Conservation (phyloP, 2,113 vertebrate genomes). For the Catharus minimus region DNA sequence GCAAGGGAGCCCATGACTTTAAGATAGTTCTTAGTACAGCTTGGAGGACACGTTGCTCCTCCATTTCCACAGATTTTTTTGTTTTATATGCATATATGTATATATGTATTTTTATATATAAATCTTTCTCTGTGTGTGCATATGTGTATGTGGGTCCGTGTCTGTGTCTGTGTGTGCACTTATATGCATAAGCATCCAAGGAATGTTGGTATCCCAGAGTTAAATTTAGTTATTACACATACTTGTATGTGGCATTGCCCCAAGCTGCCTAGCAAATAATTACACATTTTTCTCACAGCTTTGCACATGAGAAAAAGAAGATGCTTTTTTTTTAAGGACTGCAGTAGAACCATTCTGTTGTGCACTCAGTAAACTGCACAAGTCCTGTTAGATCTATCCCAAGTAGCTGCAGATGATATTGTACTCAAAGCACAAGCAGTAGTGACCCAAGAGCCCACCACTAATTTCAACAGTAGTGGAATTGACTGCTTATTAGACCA, state of each 20-base stretch:
- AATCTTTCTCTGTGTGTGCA: no score
- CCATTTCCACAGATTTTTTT: neutral
- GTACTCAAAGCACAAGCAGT: neutral
- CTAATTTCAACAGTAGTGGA: neutral
- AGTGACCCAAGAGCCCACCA: neutral
- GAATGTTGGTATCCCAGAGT: neutral
- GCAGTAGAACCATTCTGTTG: neutral
- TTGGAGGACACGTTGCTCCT: neutral
- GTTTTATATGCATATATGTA: neutral
- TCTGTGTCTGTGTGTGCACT: no score
- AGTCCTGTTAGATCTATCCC: neutral
- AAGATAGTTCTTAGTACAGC: neutral
- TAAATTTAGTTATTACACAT: neutral
- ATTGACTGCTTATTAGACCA: neutral
- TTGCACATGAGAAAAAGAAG: neutral
- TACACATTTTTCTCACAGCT: neutral
- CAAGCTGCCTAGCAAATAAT: neutral
- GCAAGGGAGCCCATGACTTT: neutral
- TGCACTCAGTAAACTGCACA: neutral
- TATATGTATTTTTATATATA: neutral
- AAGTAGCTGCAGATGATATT: neutral
- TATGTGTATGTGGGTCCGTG: no score
- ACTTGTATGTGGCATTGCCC: neutral
- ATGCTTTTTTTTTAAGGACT: neutral
- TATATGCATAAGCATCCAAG: neutral